These are phyloP conservation scores for Tipula helvola DNA, from an alignment of 2,888 invertebrate species.

Conservation along the genomic window DNA sequence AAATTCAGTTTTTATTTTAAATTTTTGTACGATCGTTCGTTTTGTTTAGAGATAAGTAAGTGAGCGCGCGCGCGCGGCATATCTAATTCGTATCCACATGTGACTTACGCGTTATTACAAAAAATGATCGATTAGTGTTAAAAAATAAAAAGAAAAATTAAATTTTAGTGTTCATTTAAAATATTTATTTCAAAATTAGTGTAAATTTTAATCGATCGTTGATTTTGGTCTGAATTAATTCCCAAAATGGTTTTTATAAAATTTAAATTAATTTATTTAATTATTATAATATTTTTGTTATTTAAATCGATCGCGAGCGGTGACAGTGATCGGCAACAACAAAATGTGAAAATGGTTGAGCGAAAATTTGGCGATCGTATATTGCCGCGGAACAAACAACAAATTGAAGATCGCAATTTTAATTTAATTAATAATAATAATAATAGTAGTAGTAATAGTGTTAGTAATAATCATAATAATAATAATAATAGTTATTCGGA, in stretches of 20 bases:
- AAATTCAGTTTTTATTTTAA: not conserved
- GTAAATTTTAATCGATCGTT: not conserved
- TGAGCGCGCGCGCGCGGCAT: not conserved
- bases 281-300: not conserved
- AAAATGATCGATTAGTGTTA: not conserved
- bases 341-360: slow-evolving; percentile 7
- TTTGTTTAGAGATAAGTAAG: not conserved
- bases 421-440: slow-evolving; percentile 21
- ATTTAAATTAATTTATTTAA: not conserved
- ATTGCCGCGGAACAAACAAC: slow-evolving; percentile 24
- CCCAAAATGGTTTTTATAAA: not conserved
- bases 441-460: slow-evolving; percentile 21
- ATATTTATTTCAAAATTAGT: not conserved
- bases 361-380: slow-evolving; percentile 31
- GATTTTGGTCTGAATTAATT: not conserved
- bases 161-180: not conserved
- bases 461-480: slow-evolving; percentile 17
- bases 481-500: slow-evolving; percentile 18
- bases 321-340: not conserved
- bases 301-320: not conserved
- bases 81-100: not conserved
- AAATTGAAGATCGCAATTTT: slow-evolving; percentile 16
- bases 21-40: slow-evolving; percentile 4
- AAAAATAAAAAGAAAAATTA: not conserved
- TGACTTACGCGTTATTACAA: not conserved